phyloP scores from a whole-genome alignment of 2,888 invertebrate genomes.

The Zygaena filipendulae region DNA sequence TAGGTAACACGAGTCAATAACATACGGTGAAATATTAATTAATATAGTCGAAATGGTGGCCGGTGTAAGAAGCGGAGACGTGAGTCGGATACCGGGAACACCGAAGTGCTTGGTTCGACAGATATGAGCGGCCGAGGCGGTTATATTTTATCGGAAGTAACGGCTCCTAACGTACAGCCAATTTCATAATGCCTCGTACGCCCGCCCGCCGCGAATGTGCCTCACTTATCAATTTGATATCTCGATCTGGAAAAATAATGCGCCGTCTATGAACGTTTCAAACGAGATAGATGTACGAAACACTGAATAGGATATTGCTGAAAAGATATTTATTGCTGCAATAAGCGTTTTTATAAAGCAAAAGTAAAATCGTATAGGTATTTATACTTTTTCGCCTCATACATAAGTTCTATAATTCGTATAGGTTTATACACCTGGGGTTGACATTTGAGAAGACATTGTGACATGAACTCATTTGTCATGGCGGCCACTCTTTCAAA shows the following conservation, averaged over 20 bases:
- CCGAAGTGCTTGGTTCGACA: slow-evolving; percentile 38
- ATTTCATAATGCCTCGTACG: slow-evolving; percentile 65
- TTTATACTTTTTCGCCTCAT: no score
- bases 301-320: slow-evolving; percentile 9
- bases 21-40: no score
- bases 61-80: slow-evolving; percentile 28
- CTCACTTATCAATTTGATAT: slow-evolving; percentile 69
- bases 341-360: no score
- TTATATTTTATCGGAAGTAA: slow-evolving; percentile 67
- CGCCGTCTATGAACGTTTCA: slow-evolving; percentile 31
- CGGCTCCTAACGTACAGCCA: slow-evolving; percentile 67
- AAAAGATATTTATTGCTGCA: no score
- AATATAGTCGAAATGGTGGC: slow-evolving; percentile 44
- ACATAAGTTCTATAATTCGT: no score
- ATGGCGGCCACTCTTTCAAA: slow-evolving; percentile 64
- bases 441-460: no score
- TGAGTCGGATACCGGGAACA: slow-evolving; percentile 38
- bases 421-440: no score
- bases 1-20: no score
- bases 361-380: no score
- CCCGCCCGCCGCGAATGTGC: slow-evolving; percentile 48
- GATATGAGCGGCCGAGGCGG: slow-evolving; percentile 60
- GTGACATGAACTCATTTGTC: no score
- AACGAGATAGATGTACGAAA: slow-evolving; percentile 24
- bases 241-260: slow-evolving; percentile 60